These are phyloP conservation scores for Euwallacea fornicatus DNA, from an alignment of 1,140 invertebrate species.

Conservation along the genomic window DNA sequence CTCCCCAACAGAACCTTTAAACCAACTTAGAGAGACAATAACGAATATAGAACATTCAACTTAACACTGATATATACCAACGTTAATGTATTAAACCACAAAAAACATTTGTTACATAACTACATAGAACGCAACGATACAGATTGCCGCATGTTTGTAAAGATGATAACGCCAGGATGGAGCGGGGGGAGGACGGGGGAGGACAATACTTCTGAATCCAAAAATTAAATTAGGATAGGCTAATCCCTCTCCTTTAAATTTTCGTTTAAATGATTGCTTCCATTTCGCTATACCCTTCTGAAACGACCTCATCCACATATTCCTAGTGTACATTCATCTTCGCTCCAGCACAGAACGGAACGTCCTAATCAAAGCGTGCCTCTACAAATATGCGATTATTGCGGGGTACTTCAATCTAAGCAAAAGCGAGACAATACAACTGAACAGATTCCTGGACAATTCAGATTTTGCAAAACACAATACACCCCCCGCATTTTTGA, in stretches of 20 bases:
- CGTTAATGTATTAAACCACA: not conserved
- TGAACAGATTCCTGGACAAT: too few species aligned
- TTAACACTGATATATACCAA: not conserved
- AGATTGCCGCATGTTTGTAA: not conserved
- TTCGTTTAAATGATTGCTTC: not conserved
- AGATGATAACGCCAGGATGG: not conserved
- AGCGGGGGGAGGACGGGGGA: too few species aligned
- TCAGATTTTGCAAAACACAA: too few species aligned
- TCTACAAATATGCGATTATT: too few species aligned
- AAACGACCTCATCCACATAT: too few species aligned
- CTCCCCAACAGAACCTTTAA: not conserved
- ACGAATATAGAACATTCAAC: not conserved
- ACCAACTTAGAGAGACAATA: not conserved
- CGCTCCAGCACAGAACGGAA: too few species aligned
- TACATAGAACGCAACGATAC: not conserved
- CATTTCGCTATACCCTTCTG: too few species aligned
- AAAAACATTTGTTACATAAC: not conserved
- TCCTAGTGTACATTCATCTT: too few species aligned
- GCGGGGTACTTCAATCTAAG: too few species aligned
- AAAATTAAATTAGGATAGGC: not conserved
- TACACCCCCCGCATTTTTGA: too few species aligned
- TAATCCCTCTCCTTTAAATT: not conserved
- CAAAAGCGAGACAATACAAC: too few species aligned
- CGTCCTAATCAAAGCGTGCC: too few species aligned
- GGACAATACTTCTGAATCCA: not conserved